Base-by-base conservation (phyloP, 2,797 vertebrate species). In the Enoplosus armatus region DNA sequence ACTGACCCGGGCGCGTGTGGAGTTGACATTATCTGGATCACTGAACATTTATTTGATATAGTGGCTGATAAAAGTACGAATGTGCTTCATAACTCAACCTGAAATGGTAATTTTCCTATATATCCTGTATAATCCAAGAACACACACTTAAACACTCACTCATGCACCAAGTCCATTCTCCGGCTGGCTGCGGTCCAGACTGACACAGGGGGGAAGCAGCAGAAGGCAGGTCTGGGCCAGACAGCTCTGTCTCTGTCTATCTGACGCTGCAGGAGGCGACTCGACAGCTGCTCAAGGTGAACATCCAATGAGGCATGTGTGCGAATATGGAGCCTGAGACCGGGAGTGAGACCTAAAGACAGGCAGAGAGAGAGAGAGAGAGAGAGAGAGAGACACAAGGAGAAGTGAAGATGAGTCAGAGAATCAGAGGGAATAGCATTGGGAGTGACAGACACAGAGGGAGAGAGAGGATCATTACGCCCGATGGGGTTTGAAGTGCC, bases 221-320 rank as follows among this genome's bases (percentile, higher is more conserved):
- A 92, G 85, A 88, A 87, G 87, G 87, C 83, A 63, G 39, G 53
- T 72, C 64, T 73, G 83, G 70, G 65, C 61, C 82, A 88, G 79
- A 85, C 84, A 78, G 65, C 84, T 90, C 84, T 37, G 79, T 91
- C 88, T 89, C 75, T 72, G 79, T 89, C 82, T 83, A 61, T 85
- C 72, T 79, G 74, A 78, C 55, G 68, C 89, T 82, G 82, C 86
- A 72, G 83, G 89, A 73, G 79, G 71, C 69, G 12, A 63, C 64
- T 83, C 74, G 80, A 85, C 87, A 90, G 86, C 86, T 92, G 90
- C 80, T 89, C 87, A 88, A 89, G 87, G 88, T 90, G 90, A 91
- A 84, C 91, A 31, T 73, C 64, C 75, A 86, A 85, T 87, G 78
- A 87, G 76, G 82, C 84, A 66, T 82, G 83, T 82, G 83, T 74